These are phyloP conservation scores for Aphidoletes aphidimyza DNA, from an alignment of 2,888 invertebrate genomes.

Conservation along the genomic window DNA sequence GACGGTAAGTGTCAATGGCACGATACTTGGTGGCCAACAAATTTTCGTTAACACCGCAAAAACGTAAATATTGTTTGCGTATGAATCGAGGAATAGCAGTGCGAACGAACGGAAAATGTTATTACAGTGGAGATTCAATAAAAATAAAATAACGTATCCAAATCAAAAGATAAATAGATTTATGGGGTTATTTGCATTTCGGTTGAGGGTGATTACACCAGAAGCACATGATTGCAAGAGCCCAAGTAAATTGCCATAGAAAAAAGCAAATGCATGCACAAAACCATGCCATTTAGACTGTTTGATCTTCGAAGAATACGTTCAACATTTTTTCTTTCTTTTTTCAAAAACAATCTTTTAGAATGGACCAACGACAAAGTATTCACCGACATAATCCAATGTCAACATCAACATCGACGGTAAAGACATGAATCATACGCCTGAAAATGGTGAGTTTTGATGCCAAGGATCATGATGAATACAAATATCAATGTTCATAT, in stretches of 20 bases:
- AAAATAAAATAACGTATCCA: conserved; percentile 27
- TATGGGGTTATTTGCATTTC: conserved; percentile 49
- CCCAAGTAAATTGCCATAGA: not conserved
- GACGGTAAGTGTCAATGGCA: no score
- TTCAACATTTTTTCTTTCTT: no score
- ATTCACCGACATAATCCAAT: not conserved
- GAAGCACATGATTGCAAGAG: no score
- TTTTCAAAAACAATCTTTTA: not conserved
- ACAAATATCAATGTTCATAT: conserved; percentile 9
- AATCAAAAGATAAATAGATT: conserved; percentile 54
- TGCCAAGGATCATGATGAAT: conserved; percentile 3
- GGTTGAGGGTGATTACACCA: no score
- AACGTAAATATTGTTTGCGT: conserved; percentile 2
- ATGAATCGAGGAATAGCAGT: not conserved
- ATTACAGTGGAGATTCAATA: conserved; percentile 45
- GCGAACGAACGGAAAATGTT: conserved; percentile 36
- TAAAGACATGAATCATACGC: conserved; percentile 10
- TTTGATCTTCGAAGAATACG: not conserved
- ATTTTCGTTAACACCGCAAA: conserved; percentile 31
- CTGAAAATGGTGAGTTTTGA: conserved; percentile 1
- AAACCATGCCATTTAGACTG: not conserved
- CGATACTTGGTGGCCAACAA: not conserved
- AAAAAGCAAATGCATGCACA: not conserved
- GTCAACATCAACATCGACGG: not conserved
- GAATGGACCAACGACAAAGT: not conserved